Conservation (phyloP, 2,888 invertebrate species). For the Phaedon cochleariae region DNA sequence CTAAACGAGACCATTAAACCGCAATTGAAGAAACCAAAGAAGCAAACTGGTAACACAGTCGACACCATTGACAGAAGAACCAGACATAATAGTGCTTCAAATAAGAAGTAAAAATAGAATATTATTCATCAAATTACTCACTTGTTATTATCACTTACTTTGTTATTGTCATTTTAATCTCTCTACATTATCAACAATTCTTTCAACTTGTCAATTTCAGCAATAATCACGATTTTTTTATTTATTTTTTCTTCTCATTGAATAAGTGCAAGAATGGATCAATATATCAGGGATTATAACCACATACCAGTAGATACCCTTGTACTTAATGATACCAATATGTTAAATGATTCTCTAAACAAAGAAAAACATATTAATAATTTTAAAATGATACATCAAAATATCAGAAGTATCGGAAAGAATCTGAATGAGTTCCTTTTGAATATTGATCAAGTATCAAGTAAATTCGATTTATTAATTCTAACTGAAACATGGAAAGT, state of each 20-base stretch:
- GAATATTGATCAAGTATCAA: neutral
- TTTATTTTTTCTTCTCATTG: neutral
- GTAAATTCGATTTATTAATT: neutral
- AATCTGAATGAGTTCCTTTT: neutral
- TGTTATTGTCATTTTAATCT: neutral
- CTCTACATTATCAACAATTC: neutral
- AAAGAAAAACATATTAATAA: conserved; percentile 1
- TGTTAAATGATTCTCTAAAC: neutral
- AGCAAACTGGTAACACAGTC: neutral
- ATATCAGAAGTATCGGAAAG: conserved; percentile 12
- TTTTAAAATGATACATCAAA: conserved; percentile 6
- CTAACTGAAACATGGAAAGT: too few relatives aligned
- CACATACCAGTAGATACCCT: conserved; percentile 6
- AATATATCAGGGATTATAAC: neutral
- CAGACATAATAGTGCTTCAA: neutral
- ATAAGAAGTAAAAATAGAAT: neutral
- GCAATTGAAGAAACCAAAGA: neutral
- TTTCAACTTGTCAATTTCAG: too few relatives aligned
- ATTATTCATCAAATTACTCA: neutral
- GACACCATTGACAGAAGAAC: neutral
- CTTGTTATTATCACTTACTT: neutral
- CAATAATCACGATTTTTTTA: too few relatives aligned
- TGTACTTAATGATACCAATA: neutral
- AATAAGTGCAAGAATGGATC: conserved; percentile 1
- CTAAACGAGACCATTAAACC: neutral